Evolutionary conservation across 2,113 vertebrate species (phyloP).

Genomic region (Coryphaenoides rupestris): DNA sequence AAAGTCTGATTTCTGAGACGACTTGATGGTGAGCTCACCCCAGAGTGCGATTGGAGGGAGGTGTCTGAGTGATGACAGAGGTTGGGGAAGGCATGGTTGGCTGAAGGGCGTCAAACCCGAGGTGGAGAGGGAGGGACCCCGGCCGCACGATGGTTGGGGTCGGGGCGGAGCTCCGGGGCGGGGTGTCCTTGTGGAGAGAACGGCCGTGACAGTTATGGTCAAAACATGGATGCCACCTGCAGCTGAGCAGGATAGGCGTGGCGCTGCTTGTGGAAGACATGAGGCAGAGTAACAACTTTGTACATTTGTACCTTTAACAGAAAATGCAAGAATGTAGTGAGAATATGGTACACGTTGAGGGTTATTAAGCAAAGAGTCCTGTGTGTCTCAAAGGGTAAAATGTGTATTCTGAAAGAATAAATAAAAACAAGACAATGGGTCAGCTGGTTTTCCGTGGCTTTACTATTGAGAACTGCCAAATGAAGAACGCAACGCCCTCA

Average conservation of each 20-base stretch:
- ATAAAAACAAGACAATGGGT: no score
- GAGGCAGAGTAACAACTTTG: no score
- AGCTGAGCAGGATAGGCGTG: background rate
- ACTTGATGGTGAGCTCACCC: constrained; percentile 72
- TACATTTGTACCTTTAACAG: no score
- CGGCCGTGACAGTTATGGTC: background rate
- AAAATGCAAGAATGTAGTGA: no score
- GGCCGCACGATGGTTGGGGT: constrained; percentile 93
- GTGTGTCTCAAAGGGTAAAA: no score
- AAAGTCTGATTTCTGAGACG: background rate
- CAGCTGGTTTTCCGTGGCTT: no score
- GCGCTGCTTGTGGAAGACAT: background rate
- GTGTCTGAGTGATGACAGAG: constrained; percentile 95
- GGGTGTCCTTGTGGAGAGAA: constrained; percentile 65
- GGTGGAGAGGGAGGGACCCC: constrained; percentile 87
- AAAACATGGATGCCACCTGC: background rate
- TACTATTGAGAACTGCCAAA: no score
- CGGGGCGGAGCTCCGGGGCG: constrained; percentile 83
- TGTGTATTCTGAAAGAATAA: no score
- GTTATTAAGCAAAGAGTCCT: no score
- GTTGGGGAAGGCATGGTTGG: constrained; percentile 94
- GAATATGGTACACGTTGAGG: no score
- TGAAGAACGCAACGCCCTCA: no score
- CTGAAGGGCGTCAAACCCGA: constrained; percentile 88
- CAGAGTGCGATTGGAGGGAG: constrained; percentile 89